These are phyloP conservation scores for Catharus fuscescens DNA, from an alignment of 2,113 vertebrate genomes.

Conservation along the genomic window DNA sequence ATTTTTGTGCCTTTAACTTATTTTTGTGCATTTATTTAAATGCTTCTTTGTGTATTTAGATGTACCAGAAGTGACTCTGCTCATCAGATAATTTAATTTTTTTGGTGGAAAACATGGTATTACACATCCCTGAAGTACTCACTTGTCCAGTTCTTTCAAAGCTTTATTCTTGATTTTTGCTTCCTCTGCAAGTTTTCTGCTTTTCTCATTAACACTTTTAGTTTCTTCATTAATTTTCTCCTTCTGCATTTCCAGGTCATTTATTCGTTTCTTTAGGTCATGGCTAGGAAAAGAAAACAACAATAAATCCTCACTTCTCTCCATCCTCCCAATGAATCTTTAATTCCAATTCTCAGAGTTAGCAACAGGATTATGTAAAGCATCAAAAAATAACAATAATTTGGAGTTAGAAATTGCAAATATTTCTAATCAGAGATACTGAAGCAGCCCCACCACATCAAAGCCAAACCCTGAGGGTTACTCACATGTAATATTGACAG, in stretches of 20 bases:
- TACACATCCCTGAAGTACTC: constrained; percentile 20
- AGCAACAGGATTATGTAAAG: not conserved
- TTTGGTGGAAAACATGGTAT: not conserved
- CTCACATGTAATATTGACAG: constrained; percentile 79
- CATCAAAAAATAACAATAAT: not conserved
- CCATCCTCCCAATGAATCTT: not conserved
- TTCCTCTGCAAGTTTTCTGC: constrained; percentile 80
- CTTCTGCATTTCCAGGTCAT: constrained; percentile 84
- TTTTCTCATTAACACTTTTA: constrained; percentile 87
- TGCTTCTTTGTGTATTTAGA: not conserved
- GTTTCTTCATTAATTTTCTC: constrained; percentile 87
- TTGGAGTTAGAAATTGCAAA: not conserved
- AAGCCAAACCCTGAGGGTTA: constrained; percentile 8
- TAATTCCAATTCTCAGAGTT: not conserved
- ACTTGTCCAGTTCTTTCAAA: constrained; percentile 91
- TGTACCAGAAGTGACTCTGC: not conserved
- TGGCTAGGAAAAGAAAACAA: constrained; percentile 73
- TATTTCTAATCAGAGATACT: not conserved
- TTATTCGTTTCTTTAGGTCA: constrained; percentile 85
- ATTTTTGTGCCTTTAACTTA: not conserved
- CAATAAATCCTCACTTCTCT: not conserved
- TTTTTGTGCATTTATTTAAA: not conserved
- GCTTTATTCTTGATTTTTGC: constrained; percentile 87
- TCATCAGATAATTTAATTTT: not conserved
- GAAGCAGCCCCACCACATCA: not conserved